Base-by-base conservation (phyloP, 2,113 vertebrate genomes). In the Bambusicola thoracicus region DNA sequence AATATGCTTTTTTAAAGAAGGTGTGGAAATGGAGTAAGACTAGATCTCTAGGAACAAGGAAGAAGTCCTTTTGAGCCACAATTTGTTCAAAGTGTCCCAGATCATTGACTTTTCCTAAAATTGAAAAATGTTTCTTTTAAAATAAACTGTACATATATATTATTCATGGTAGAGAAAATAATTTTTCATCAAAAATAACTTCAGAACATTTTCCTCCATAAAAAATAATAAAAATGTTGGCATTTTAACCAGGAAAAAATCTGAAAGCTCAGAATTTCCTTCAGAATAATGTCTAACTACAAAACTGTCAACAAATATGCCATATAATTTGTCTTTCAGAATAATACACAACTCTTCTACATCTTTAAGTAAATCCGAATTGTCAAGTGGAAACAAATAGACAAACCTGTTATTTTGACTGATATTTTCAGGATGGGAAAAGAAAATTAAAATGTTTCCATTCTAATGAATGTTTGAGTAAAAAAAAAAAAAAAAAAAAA, bases 91-190 rank as follows among this genome's bases (percentile, higher is more conserved):
- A 80, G 68, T 59, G 13, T 24, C 53, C 11, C 6, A 3, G 30
- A 69, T 4, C 9, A 48, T 3, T 34, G 25, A 65, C 18, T 4
- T 69, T 62, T 56, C 29, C 20, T 56, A 48, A 92, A 88, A 58
- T 0, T 21, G 2, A 68, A 83, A 75, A 32, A 41, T 0, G 8
- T 1, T 0, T 5, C 1, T 0, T 1, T 29, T 19, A 29, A 62
- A 2, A 53, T 43, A 67, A 53, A 27, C 56, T 86, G 55, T 51
- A 20, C 0, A 34, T 44, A 46, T 40, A 65, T 59, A 11, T 73
- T 80, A n/a, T 36, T 82, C 2, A 66, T 12, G 0, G 51, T 29
- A 81, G 53, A 6, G 12, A 82, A 73, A 3, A 38, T 11, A 81
- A 70, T 41, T 40, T 62, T 48, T 85, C 72, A n/a, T 68, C 6